phyloP scores from a whole-genome alignment of 2,888 invertebrate species.

The Junonia oenone region DNA sequence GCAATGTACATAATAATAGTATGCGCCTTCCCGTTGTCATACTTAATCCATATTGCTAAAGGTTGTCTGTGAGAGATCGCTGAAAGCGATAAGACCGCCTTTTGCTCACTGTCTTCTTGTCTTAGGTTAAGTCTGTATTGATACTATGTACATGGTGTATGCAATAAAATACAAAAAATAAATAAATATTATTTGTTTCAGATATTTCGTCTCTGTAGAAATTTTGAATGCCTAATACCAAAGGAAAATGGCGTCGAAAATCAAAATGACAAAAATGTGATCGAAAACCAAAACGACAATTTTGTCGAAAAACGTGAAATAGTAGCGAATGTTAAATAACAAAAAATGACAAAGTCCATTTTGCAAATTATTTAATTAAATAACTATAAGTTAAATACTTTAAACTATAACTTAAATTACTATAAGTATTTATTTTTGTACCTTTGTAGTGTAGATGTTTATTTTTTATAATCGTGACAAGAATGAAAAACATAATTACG shows the following conservation, averaged over 20 bases:
- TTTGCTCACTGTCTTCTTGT: too few relatives aligned
- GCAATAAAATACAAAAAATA: background rate
- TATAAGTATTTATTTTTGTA: too few relatives aligned
- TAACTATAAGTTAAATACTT: too few relatives aligned
- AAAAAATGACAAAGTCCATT: background rate
- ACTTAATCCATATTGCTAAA: too few relatives aligned
- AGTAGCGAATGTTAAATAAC: background rate
- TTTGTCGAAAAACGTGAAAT: background rate
- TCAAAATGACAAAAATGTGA: background rate
- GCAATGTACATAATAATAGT: background rate
- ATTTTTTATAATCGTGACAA: background rate
- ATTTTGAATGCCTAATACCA: conserved; percentile 36
- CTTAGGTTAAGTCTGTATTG: too few relatives aligned
- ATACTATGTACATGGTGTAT: too few relatives aligned
- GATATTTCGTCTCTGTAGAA: conserved; percentile 40
- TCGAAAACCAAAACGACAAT: background rate
- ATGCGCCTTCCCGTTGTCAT: too few relatives aligned
- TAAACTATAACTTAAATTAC: too few relatives aligned
- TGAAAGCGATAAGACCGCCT: too few relatives aligned
- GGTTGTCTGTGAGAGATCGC: too few relatives aligned
- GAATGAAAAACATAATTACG: too few relatives aligned
- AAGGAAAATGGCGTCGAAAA: background rate
- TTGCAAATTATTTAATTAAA: too few relatives aligned
- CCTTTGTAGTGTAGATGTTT: background rate
- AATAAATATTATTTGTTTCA: conserved; percentile 37